These are phyloP conservation scores for Drosophila chauvacae DNA, from an alignment of 1,140 invertebrate genomes.

Conservation along the genomic window DNA sequence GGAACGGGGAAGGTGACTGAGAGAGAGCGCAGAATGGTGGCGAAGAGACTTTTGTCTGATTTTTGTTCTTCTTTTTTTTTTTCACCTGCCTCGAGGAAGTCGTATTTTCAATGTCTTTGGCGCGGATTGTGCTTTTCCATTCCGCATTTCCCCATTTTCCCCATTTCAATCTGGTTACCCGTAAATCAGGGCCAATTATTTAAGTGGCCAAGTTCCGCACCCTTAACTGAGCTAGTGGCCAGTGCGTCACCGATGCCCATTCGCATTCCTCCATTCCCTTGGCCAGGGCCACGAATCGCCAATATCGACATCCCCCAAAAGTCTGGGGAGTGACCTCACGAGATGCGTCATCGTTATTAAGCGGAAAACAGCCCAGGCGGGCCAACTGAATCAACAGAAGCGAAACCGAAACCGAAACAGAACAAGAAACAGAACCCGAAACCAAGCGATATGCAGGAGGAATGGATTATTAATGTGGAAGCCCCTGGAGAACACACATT, in stretches of 20 bases:
- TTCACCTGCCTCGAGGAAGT: conserved; percentile 42
- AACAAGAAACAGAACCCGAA: not conserved
- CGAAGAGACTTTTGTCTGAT: not conserved
- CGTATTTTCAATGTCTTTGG: conserved; percentile 65
- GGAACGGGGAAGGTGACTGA: not conserved
- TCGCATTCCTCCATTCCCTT: conserved; percentile 10
- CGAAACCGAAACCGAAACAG: conserved; percentile 18
- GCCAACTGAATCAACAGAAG: conserved; percentile 45
- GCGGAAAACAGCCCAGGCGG: conserved; percentile 31
- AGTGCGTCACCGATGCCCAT: conserved; percentile 63
- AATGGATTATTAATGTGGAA: conserved; percentile 10
- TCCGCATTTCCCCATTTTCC: conserved; percentile 25
- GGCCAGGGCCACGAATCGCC: conserved; percentile 31
- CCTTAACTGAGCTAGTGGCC: conserved; percentile 13
- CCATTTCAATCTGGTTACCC: conserved; percentile 10
- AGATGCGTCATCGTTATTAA: conserved; percentile 76
- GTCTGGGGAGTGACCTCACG: conserved; percentile 66
- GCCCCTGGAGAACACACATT: not conserved
- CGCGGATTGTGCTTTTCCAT: conserved; percentile 22
- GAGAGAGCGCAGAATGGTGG: not conserved
- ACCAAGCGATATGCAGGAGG: conserved; percentile 8
- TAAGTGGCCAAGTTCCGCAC: conserved; percentile 27
- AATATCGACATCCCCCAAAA: conserved; percentile 47
- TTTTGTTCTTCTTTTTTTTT: not conserved
- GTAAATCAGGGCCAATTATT: conserved; percentile 71